Evolutionary conservation across 2,113 vertebrate genomes (phyloP).

Genomic region (Atrichornis clamosus): DNA sequence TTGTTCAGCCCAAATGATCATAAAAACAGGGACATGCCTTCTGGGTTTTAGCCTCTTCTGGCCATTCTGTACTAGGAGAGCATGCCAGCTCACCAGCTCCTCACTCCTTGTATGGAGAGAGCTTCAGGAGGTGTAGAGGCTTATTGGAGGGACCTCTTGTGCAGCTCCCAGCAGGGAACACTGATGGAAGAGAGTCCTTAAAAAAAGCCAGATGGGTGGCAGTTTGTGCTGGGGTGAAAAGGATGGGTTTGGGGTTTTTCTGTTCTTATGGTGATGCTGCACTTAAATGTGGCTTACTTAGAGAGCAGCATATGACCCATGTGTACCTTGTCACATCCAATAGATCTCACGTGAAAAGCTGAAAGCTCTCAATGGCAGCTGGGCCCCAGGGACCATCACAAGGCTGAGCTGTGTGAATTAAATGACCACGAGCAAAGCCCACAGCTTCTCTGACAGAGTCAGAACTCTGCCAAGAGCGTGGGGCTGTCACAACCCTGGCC

Average conservation of each 20-base stretch:
- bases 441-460: not conserved
- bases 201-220: accelerated
- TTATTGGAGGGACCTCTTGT: not conserved
- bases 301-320: not conserved
- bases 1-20: not conserved
- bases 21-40: not conserved
- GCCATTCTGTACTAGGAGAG: not conserved
- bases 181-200: not conserved
- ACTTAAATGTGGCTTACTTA: not conserved
- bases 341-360: not conserved
- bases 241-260: not conserved
- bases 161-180: not conserved
- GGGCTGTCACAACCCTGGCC: not conserved
- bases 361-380: slow-evolving; percentile 7
- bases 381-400: not conserved
- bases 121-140: not conserved
- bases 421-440: not conserved
- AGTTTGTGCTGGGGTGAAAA: not conserved
- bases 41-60: not conserved
- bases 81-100: not conserved
- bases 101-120: not conserved
- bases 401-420: not conserved
- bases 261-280: not conserved
- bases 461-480: not conserved
- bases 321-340: slow-evolving; percentile 32